phyloP scores from a whole-genome alignment of 1,140 invertebrate species.

The Cotesia glomerata region DNA sequence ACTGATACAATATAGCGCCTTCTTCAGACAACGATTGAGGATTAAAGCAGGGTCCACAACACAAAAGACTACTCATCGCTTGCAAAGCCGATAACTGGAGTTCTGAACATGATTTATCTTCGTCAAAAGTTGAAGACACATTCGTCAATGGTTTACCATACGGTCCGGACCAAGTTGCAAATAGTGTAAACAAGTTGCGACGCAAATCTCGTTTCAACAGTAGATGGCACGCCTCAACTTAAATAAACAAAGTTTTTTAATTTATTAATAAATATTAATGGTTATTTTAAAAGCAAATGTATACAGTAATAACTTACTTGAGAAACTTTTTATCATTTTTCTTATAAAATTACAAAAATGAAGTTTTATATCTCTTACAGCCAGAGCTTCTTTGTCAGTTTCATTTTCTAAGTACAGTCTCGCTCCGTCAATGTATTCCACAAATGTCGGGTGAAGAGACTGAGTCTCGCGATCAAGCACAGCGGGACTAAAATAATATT shows the following conservation, averaged over 20 bases:
- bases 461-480: conserved; percentile 84
- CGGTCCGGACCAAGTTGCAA: conserved; percentile 91
- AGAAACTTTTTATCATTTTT: conserved; percentile 92
- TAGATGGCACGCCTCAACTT: conserved; percentile 85
- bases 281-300: neutral
- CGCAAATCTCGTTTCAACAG: conserved; percentile 87
- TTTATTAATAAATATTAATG: neutral
- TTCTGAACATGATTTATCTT: conserved; percentile 65
- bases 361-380: conserved; percentile 83
- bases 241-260: conserved; percentile 46
- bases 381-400: conserved; percentile 83
- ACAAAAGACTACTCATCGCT: conserved; percentile 93
- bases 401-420: conserved; percentile 90
- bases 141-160: conserved; percentile 71
- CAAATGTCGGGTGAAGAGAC: conserved; percentile 83
- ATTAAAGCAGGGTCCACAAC: conserved; percentile 94
- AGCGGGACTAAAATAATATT: conserved; percentile 69
- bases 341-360: conserved; percentile 94
- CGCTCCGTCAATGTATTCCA: conserved; percentile 95
- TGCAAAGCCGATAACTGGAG: conserved; percentile 75
- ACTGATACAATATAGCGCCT: conserved; percentile 87
- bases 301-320: conserved; percentile 68
- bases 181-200: conserved; percentile 87
- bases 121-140: conserved; percentile 47
- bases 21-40: conserved; percentile 83